A percentile compares a stretch with the other conserved stretches of the same genome.
Evolutionary conservation across 2,797 vertebrate species (phyloP).

Genomic region (Moxostoma hubbsi): DNA sequence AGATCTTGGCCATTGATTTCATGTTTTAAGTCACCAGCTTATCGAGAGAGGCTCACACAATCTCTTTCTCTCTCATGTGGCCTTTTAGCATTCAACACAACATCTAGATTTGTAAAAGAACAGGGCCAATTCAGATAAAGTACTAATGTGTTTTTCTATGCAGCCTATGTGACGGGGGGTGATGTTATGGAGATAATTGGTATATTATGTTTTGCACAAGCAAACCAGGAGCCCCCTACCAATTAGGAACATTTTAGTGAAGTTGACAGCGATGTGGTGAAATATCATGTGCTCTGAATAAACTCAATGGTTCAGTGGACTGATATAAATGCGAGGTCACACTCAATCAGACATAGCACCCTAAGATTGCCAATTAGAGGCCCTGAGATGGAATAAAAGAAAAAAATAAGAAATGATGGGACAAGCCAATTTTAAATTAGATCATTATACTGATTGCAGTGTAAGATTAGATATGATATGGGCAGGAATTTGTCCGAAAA

Average conservation of each 20-base stretch:
- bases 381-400: slow-evolving; percentile 8
- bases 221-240: neutral
- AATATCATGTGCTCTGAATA: slow-evolving; percentile 35
- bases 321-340: slow-evolving; percentile 8
- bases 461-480: slow-evolving; percentile 29
- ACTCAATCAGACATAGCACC: slow-evolving; percentile 9
- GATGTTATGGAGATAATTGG: neutral
- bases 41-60: slow-evolving; percentile 3
- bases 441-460: slow-evolving; percentile 34
- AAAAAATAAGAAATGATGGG: slow-evolving; percentile 5
- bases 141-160: neutral
- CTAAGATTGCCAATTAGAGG: slow-evolving; percentile 47
- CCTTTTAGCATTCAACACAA: slow-evolving; percentile 26
- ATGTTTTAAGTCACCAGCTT: neutral
- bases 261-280: slow-evolving; percentile 4
- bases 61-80: neutral
- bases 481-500: neutral
- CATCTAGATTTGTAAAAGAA: neutral
- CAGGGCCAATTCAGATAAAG: neutral
- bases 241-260: slow-evolving; percentile 23
- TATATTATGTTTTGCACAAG: neutral
- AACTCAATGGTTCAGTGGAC: slow-evolving; percentile 11
- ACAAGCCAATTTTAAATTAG: slow-evolving; percentile 15
- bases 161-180: too few species aligned
- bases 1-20: slow-evolving; percentile 33